Evolutionary conservation across 2,113 vertebrate genomes (phyloP).

Genomic region (Apaloderma vittatum): DNA sequence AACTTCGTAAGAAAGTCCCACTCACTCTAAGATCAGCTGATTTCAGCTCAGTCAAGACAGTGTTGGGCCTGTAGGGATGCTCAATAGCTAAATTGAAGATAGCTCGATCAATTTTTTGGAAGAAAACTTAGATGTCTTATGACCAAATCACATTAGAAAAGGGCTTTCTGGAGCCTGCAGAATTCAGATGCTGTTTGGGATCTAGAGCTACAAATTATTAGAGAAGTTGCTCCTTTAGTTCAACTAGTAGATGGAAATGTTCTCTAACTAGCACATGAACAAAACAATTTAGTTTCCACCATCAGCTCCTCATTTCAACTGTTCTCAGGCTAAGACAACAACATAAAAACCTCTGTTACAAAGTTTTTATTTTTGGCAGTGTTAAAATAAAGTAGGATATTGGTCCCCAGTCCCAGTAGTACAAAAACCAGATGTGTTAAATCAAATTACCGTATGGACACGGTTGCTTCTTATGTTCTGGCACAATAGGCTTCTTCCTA

Average conservation of each 20-base stretch:
- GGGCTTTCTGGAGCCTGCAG: not conserved
- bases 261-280: not conserved
- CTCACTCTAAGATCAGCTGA: not conserved
- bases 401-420: not conserved
- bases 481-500: conserved; percentile 92
- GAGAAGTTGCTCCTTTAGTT: not conserved
- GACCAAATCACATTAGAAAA: not conserved
- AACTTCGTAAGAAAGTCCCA: not conserved
- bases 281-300: not conserved
- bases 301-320: not conserved
- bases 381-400: not conserved
- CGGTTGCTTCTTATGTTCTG: conserved; percentile 97
- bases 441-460: conserved; percentile 92
- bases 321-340: not conserved
- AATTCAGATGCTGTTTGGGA: not conserved
- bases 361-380: not conserved
- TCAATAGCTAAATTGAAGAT: not conserved
- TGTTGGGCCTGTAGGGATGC: not conserved
- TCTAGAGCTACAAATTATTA: not conserved
- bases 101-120: not conserved
- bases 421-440: not conserved
- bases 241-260: not conserved
- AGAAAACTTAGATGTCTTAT: not conserved
- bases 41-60: not conserved
- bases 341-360: not conserved